Evolutionary conservation across 2,113 vertebrate species (phyloP).

Genomic region (Apaloderma vittatum): DNA sequence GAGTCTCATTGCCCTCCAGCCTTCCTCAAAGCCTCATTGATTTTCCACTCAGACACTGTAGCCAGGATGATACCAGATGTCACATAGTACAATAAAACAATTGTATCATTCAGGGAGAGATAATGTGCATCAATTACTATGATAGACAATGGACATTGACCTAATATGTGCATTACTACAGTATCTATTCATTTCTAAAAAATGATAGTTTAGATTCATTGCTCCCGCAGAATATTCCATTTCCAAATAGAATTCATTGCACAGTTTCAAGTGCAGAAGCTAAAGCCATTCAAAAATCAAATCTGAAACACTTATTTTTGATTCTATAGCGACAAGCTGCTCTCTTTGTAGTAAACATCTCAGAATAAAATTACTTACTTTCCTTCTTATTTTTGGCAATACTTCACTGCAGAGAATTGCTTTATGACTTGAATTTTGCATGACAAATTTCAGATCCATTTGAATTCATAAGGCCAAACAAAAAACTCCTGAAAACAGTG

Average conservation of each 20-base stretch:
- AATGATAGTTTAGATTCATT: background rate
- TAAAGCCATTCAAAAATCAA: constrained; percentile 26
- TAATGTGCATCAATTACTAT: background rate
- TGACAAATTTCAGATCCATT: background rate
- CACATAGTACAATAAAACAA: background rate
- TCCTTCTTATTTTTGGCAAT: background rate
- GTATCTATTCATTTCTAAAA: background rate
- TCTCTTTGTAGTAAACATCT: constrained; percentile 17
- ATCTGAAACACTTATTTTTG: background rate
- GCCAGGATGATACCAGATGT: background rate
- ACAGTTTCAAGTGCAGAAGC: background rate
- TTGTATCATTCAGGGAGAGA: background rate
- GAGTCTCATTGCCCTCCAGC: background rate
- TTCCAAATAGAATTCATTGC: background rate
- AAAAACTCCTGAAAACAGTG: background rate
- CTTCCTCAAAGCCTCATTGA: background rate
- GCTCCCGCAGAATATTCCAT: background rate
- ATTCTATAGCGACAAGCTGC: constrained; percentile 7
- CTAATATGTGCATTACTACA: background rate
- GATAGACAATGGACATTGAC: background rate
- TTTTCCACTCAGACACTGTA: background rate
- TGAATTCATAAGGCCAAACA: constrained; percentile 26
- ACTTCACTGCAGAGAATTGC: background rate
- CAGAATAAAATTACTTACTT: background rate
- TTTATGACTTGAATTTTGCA: background rate